Evolutionary conservation across 37 sponge, comb jelly and placozoan genomes (phyloP), one percentile per base, ranked within the genome.

Genomic region (Tethya wilhelma): DNA sequence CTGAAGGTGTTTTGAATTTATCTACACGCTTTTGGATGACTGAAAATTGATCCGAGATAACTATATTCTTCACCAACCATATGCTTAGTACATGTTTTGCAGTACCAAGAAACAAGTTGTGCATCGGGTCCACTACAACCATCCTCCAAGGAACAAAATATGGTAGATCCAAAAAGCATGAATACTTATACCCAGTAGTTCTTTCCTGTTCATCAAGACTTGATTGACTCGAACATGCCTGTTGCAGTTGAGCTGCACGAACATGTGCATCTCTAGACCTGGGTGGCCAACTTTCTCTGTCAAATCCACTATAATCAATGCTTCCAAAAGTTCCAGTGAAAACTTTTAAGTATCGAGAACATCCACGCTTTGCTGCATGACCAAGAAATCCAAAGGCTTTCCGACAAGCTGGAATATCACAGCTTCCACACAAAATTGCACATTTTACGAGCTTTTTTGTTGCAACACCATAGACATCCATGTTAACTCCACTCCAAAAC

Each of bases 41-140:
- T 37, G 25, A 25, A 67, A 29, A 67, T 31, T 67, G 33, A 67
- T 32, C 38, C 11, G 67, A 23, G 6, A 59, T 19, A 29, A 59
- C 12, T 34, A 25, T 30, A 59, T 56, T 44, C 14, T 43, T 69
- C 20, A 71, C 56, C 77, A 38, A 81, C 12, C 44, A 23, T 38
- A 58, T 59, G 37, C 26, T 74, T 4, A 56, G 20, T 12, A 83
- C 7, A 66, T 81, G 73, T 43, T 90, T 90, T 56, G 82, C 81
- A 26, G 73, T 77, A 23, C 91, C 91, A 44, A 90, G 41, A 37
- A 75, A 81, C 7, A 85, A 66, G 62, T 90, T 90, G 45, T 90
- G 91, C 91, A 90, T 90, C 19, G 78, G 86, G 44, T 90, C 91
- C 32, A 90, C 77, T 7, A 75, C n/a, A 28, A 79, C 77, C 80